Evolutionary conservation across 2,888 invertebrate genomes (phyloP), one percentile per base, ranked within the genome.

Genomic region (Panzeria rudis): DNA sequence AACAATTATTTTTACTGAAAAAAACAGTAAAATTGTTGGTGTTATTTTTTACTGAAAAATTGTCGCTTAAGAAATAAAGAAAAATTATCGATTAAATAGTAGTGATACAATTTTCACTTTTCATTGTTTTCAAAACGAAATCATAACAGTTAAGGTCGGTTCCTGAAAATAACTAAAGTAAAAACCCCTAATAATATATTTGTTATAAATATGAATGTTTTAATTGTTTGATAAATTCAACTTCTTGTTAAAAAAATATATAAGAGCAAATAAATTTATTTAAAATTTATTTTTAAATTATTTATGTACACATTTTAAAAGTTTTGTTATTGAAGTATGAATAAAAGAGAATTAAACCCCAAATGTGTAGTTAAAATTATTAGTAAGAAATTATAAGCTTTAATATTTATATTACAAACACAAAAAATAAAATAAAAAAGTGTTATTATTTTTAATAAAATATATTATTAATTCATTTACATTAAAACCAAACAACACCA

Each of bases 311-410:
- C 17, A 59, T 32, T 64, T 47, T 29, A 38, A 69, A 69, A 23
- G 61, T 81, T 73, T 47, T 50, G 35, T 79, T 73, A 68, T 59
- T 38, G 11, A 52, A 66, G 41, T 64, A 41, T 61, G 11, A 66
- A 59, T 38, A 32, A 38, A 64, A 54, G 3, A 8, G 13, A 77
- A 52, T 11, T 17, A 50, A 56, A 72, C 4, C 15, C 38, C 29
- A 61, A 29, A 56, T n/a, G n/a, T n/a, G n/a, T 68, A 72, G 66
- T 81, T 72, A 77, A 81, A 35, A 68, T 47, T 41, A 66, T 76
- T 75, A 79, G 41, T 69, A 79, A 76, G 71, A 75, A 78, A 78
- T 73, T 73, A 83, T 50, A 78, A 83, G 83, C 83, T 83, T 83
- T 83, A 83, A 72, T 71, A 71, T 73, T 64, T 64, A 68, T 69